phyloP scores from a whole-genome alignment of 2,888 invertebrate species.

The Agriopis marginaria region DNA sequence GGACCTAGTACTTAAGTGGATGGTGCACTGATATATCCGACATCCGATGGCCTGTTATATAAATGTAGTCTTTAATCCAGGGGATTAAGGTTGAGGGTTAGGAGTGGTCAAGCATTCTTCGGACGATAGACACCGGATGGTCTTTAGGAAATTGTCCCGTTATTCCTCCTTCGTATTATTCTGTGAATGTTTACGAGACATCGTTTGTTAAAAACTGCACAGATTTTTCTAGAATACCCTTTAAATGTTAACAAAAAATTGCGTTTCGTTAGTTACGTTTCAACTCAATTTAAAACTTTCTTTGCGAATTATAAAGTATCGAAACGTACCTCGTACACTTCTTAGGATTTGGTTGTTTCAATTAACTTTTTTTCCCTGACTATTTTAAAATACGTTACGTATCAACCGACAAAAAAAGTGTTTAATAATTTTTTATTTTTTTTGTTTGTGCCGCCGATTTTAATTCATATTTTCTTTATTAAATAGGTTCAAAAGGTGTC shows the following conservation, averaged over 20 bases:
- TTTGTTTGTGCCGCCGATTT: no score
- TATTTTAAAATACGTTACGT: no score
- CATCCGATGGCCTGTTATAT: slow-evolving; percentile 16
- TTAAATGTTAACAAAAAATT: neutral
- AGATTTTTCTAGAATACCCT: neutral
- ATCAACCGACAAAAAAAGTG: no score
- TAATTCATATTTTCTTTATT: no score
- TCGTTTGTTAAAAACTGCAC: slow-evolving; percentile 12
- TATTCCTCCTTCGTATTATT: slow-evolving; percentile 31
- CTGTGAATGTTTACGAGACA: slow-evolving; percentile 23
- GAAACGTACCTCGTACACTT: no score
- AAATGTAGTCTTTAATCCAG: slow-evolving; percentile 20
- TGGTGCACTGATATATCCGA: slow-evolving; percentile 33
- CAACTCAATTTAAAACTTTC: neutral
- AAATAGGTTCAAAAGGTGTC: no score
- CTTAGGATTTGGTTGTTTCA: no score
- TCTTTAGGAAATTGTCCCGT: slow-evolving; percentile 48
- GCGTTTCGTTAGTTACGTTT: neutral
- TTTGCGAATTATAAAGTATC: no score
- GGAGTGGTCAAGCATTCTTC: slow-evolving; percentile 35
- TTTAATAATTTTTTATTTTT: no score
- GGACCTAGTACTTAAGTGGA: slow-evolving; percentile 20
- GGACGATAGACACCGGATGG: slow-evolving; percentile 38
- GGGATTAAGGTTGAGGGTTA: slow-evolving; percentile 33
- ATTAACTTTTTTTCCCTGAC: no score